Evolutionary conservation across 2,888 invertebrate species (phyloP).

Genomic region (Dynastes maya): DNA sequence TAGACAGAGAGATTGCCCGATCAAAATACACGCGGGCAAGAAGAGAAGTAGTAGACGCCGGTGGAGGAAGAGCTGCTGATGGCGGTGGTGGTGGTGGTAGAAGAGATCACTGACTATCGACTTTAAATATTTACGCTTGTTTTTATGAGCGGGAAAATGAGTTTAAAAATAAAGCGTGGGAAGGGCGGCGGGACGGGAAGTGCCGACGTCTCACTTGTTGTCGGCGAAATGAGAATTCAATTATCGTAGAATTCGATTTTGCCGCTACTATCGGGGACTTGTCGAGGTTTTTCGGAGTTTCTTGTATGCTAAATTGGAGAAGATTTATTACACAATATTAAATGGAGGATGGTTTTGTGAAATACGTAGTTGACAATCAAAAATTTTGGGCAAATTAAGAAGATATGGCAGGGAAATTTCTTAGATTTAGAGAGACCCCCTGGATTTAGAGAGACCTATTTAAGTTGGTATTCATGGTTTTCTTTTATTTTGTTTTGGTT

Average conservation of each 20-base stretch:
- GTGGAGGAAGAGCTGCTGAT: too few species aligned
- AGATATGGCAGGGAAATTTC: too few species aligned
- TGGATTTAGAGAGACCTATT: too few species aligned
- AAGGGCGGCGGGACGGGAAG: not conserved
- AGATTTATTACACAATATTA: too few species aligned
- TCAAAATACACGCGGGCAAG: slow-evolving; percentile 63
- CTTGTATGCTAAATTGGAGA: not conserved
- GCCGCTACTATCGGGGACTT: not conserved
- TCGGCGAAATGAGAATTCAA: slow-evolving; percentile 60
- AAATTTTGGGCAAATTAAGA: too few species aligned
- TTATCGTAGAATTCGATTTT: slow-evolving; percentile 47
- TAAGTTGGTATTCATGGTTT: too few species aligned
- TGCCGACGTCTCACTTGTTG: slow-evolving; percentile 55
- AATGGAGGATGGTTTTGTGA: too few species aligned
- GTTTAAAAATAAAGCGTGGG: slow-evolving; percentile 64
- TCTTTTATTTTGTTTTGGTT: too few species aligned
- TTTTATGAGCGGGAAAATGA: slow-evolving; percentile 67
- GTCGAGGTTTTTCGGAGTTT: not conserved
- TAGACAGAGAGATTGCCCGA: slow-evolving; percentile 70
- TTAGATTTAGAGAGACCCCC: too few species aligned
- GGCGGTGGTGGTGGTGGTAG: slow-evolving; percentile 43
- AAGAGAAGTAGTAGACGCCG: slow-evolving; percentile 54
- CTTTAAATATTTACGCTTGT: slow-evolving; percentile 69
- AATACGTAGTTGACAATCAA: too few species aligned
- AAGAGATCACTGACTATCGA: slow-evolving; percentile 68